A percentile compares a stretch with the other conserved stretches of the same genome.
These are phyloP conservation scores for Drosophila eohydei DNA, from an alignment of 2,888 invertebrate species.

Conservation along the genomic window DNA sequence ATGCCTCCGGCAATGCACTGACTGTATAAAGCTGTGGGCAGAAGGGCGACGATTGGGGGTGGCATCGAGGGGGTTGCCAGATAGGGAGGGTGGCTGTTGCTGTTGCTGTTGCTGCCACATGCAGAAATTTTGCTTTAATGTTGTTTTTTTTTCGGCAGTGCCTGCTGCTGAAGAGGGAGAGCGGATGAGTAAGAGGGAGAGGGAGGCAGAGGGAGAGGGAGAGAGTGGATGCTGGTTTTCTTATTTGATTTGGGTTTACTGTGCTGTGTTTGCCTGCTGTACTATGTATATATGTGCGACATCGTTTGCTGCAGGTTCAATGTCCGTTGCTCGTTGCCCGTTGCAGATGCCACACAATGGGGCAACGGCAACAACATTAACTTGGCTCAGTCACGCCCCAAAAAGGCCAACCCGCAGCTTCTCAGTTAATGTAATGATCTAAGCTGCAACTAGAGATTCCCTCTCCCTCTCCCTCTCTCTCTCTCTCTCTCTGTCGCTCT, in stretches of 20 bases:
- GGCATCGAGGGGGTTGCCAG: not conserved
- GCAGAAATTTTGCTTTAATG: slow-evolving; percentile 41
- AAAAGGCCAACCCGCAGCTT: slow-evolving; percentile 51
- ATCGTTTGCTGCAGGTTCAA: slow-evolving; percentile 60
- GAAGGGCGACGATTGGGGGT: not conserved
- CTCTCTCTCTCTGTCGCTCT: slow-evolving; percentile 1
- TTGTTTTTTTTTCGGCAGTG: slow-evolving; percentile 27
- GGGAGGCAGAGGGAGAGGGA: not conserved
- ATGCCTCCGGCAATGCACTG: slow-evolving; percentile 15
- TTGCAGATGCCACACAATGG: slow-evolving; percentile 55
- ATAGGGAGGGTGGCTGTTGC: not conserved
- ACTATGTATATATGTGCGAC: slow-evolving; percentile 53
- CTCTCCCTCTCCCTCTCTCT: not conserved
- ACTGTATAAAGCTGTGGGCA: not conserved
- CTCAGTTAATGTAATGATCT: slow-evolving; percentile 19
- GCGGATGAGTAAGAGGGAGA: not conserved
- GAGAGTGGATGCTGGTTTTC: slow-evolving; percentile 21
- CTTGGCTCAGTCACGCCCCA: slow-evolving; percentile 47
- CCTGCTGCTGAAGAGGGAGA: slow-evolving; percentile 1
- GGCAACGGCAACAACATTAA: slow-evolving; percentile 51
- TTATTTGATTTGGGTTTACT: slow-evolving; percentile 49
- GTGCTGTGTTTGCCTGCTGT: slow-evolving; percentile 46
- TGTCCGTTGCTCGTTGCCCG: slow-evolving; percentile 59
- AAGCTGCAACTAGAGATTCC: slow-evolving; percentile 2
- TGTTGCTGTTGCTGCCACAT: slow-evolving; percentile 10